Evolutionary conservation across 1,140 invertebrate genomes (phyloP).

Genomic region (Tachypleus tridentatus): DNA sequence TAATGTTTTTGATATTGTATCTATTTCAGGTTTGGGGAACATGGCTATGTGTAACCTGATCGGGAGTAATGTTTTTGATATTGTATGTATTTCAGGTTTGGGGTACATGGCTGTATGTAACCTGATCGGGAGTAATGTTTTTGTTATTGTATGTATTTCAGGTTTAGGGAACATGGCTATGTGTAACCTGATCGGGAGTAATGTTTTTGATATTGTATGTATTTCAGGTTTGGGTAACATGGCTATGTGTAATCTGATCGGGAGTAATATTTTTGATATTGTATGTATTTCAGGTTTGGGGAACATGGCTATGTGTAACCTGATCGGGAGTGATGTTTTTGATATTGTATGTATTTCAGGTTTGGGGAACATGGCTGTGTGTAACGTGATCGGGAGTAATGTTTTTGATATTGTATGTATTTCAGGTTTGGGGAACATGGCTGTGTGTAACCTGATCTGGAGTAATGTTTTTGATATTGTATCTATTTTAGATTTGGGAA

Average conservation of each 20-base stretch:
- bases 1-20: background rate
- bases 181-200: no score
- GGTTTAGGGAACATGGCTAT: no score
- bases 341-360: no score
- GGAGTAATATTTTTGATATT: slow-evolving; percentile 72
- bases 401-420: background rate
- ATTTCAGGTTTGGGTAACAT: slow-evolving; percentile 40
- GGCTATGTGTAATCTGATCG: slow-evolving; percentile 70
- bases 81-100: slow-evolving; percentile 31
- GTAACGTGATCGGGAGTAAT: no score
- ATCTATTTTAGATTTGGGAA: no score
- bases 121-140: no score
- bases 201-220: background rate
- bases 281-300: no score
- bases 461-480: slow-evolving; percentile 74
- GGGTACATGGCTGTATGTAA: no score
- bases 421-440: slow-evolving; percentile 44
- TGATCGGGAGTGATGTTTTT: no score
- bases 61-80: slow-evolving; percentile 71
- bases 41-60: slow-evolving; percentile 75
- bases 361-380: no score
- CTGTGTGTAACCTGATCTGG: slow-evolving; percentile 68
- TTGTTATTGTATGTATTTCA: no score
- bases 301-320: no score
- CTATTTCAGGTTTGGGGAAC: slow-evolving; percentile 28